Base-by-base conservation (phyloP, 2,113 vertebrate genomes). In the Meriones unguiculatus region DNA sequence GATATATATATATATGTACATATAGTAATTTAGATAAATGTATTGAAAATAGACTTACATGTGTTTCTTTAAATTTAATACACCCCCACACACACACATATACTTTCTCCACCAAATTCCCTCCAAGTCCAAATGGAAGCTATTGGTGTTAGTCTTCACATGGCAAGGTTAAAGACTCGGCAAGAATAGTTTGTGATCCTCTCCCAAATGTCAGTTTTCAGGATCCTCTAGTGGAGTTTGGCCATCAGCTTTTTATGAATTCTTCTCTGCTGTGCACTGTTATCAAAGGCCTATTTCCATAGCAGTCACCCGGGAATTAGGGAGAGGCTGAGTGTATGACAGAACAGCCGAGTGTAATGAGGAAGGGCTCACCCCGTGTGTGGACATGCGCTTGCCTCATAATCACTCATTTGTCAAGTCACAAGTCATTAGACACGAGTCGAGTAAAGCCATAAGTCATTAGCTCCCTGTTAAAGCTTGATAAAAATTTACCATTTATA, bases 31-130 rank as follows among this genome's bases (percentile, higher is more conserved):
- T 65, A 41, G 73, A 65, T 94, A 41, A 88, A 92, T 91, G 62
- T 85, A 80, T 86, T 85, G 13, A 85, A 93, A 76, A 9, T 85
- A 85, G 35, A 59, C 32, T 69, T 65, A 78, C 15, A 77, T 65
- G 4, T 46, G 3, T 15, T 91, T 87, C 72, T 76, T 85, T 89
- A 96, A 87, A 92, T 62, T 87, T 65, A 87, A 77, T 62, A 38
- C 18, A 62, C 4, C 70, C 2, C 2, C 46, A 4, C 46, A 4
- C 46, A 46, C 46, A 46, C 46, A 46, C 46, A 46, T 46, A 46
- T 46, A 69, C 25, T 85, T 73, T 92, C 85, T 70, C n/a, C 65
- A 96, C 25, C 28, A 75, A 10, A 28, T 70, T 95, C 85, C 41
- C 5, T 25, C 85, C 7, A 38, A 30, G n/a, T 90, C 22, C 82